Evolutionary conservation across 2,797 vertebrate species (phyloP).

Genomic region (Silurus lanzhouensis): DNA sequence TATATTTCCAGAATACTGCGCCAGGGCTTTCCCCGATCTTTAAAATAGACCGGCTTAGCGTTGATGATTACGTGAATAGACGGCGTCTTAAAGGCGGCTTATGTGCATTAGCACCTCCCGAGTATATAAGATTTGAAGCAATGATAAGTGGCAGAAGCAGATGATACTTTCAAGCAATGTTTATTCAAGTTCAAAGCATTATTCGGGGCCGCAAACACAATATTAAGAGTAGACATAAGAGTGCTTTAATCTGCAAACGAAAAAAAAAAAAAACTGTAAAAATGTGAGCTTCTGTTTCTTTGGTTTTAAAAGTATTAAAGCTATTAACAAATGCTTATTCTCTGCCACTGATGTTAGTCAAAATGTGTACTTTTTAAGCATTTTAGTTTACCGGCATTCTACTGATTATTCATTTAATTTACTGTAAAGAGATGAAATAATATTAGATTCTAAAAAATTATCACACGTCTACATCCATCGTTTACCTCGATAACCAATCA

Average conservation of each 20-base stretch:
- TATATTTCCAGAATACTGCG: slow-evolving; percentile 9
- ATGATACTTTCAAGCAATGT: slow-evolving; percentile 5
- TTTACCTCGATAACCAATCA: neutral
- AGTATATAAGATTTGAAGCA: slow-evolving; percentile 23
- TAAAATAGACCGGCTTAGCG: slow-evolving; percentile 37
- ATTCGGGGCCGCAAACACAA: slow-evolving; percentile 20
- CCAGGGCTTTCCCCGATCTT: slow-evolving; percentile 30
- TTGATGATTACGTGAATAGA: slow-evolving; percentile 40
- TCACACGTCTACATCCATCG: neutral
- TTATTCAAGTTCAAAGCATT: neutral
- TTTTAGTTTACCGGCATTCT: neutral
- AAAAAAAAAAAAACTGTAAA: too few relatives aligned
- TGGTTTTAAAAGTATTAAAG: neutral
- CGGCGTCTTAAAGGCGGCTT: slow-evolving; percentile 52
- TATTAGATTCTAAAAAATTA: neutral
- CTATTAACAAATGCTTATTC: neutral
- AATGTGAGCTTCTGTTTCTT: neutral
- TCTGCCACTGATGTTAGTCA: neutral
- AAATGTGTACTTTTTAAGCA: neutral
- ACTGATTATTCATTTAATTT: neutral
- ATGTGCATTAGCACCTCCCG: slow-evolving; percentile 45
- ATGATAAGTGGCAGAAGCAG: neutral
- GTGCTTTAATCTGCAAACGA: neutral
- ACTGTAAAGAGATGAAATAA: neutral
- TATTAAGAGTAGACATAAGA: neutral